phyloP scores from a whole-genome alignment of 2,797 vertebrate genomes.

The Dromococcyx pavoninus region DNA sequence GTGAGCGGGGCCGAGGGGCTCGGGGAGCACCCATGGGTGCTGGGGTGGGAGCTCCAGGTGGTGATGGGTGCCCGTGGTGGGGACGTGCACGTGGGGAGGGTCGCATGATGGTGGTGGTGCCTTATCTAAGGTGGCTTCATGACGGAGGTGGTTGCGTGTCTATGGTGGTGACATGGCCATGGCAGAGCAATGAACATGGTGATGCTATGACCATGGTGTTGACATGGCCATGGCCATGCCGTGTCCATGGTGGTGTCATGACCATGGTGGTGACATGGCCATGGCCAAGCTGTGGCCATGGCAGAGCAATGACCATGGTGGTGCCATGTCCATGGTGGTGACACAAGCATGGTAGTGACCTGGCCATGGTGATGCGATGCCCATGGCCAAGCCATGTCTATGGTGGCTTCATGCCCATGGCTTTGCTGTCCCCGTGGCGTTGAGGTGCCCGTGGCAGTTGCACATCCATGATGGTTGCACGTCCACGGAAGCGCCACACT shows the following conservation, averaged over 20 bases:
- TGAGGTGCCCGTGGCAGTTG: too few species aligned
- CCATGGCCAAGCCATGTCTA: background rate
- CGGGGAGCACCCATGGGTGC: background rate
- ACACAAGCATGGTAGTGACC: background rate
- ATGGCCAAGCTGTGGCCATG: background rate
- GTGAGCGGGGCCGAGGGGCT: conserved; percentile 74
- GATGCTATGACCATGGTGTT: too few species aligned
- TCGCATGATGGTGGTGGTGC: fast-evolving
- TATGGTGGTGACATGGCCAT: too few species aligned
- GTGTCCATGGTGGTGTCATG: fast-evolving
- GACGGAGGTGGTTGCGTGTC: fast-evolving
- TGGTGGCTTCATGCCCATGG: too few species aligned
- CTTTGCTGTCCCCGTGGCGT: fast-evolving
- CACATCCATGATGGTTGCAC: background rate
- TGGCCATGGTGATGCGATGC: too few species aligned
- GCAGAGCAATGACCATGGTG: too few species aligned
- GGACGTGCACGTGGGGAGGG: fast-evolving
- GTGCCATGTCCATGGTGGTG: too few species aligned
- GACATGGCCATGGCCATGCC: fast-evolving
- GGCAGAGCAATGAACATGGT: too few species aligned
- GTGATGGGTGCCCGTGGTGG: fast-evolving
- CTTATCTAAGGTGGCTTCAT: fast-evolving
- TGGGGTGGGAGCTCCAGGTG: background rate
- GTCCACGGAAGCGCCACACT: background rate
- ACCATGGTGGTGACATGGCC: background rate